phyloP scores from a whole-genome alignment of 92 coral and sea anemone species.

The Desmophyllum pertusum region DNA sequence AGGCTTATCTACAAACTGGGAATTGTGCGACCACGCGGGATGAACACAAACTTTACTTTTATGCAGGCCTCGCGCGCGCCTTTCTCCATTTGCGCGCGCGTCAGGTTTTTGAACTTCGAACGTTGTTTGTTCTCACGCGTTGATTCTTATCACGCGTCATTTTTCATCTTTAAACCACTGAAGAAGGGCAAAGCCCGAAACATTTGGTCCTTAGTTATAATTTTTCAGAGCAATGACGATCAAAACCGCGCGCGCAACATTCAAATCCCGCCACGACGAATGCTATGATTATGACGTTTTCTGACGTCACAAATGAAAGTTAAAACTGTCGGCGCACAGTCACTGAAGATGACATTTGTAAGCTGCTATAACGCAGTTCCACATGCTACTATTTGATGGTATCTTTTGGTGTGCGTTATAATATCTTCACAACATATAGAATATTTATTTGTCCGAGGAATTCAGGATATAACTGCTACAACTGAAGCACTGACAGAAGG shows the following conservation, averaged over 20 bases:
- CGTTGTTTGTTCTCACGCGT: too few relatives aligned
- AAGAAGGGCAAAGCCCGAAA: too few relatives aligned
- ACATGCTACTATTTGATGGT: background rate
- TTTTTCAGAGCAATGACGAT: background rate
- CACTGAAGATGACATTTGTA: too few relatives aligned
- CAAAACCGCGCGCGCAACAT: background rate
- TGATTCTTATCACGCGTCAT: too few relatives aligned
- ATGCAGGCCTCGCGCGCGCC: too few relatives aligned
- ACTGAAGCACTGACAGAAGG: background rate
- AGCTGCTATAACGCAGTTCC: background rate
- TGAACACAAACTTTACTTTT: too few relatives aligned
- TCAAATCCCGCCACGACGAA: background rate
- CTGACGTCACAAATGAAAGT: background rate
- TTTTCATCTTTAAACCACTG: too few relatives aligned
- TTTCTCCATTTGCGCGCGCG: too few relatives aligned
- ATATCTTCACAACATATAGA: background rate
- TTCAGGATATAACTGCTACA: background rate
- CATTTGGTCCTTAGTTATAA: too few relatives aligned
- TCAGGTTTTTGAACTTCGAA: too few relatives aligned
- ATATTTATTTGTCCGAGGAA: background rate
- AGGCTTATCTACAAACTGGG: too few relatives aligned
- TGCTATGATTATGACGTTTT: background rate
- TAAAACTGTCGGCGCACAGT: background rate
- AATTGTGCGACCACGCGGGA: too few relatives aligned
- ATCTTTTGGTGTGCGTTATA: background rate